Base-by-base conservation (phyloP, 1,140 invertebrate species). In the Sipha flava region DNA sequence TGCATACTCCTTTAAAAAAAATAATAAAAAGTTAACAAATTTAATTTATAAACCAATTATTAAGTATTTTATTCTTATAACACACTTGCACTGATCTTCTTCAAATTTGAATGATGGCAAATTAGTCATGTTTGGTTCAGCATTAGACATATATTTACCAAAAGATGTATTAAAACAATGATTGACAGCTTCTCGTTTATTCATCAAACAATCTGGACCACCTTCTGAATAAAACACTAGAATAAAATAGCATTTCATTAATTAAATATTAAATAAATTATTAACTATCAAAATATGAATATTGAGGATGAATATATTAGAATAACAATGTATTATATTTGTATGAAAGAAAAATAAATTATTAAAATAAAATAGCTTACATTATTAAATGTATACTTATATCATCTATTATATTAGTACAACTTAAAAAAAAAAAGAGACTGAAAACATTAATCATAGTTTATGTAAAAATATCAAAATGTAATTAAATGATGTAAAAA, bases 221-320 rank as follows among this genome's bases (percentile, higher is more conserved):
- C 90, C 88, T 82, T 93, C 91, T 49, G 92, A 90, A 62, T 93
- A 91, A 82, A 94, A 94, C 80, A 94, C 91, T 92, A 82, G 14
- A 89, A 88, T 83, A 81, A 82, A 52, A 52, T n/a, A 16, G n/a
- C n/a, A 52, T 7, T n/a, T 7, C 21, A 40, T 4, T 40, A 40
- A 40, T 40, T 6, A 40, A 4, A 40, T 40, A 6, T 6, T 10
- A 6, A 6, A 40, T 6, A 40, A n/a, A n/a, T n/a, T n/a, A n/a
- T n/a, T n/a, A n/a, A n/a, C n/a, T n/a, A n/a, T n/a, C n/a, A n/a
- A n/a, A n/a, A n/a, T n/a, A n/a, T n/a, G n/a, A n/a, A n/a, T n/a
- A n/a, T n/a, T n/a, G n/a, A n/a, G n/a, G n/a, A n/a, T n/a, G n/a
- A n/a, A n/a, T n/a, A n/a, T n/a, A n/a, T n/a, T n/a, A n/a, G n/a